Conservation (phyloP, 2,797 vertebrate genomes). For the Cheirogaleus major region DNA sequence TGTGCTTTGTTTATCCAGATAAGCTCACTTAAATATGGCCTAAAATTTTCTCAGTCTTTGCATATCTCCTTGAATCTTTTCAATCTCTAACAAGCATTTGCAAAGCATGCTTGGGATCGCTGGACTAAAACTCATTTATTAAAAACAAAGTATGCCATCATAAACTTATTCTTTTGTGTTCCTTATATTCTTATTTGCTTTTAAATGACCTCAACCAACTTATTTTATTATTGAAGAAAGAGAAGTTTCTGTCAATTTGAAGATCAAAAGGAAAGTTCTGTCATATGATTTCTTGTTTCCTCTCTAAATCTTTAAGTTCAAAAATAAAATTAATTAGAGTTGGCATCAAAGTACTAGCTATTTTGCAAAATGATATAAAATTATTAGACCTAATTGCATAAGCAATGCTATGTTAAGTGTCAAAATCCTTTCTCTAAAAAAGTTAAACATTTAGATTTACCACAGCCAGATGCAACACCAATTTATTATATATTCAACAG, state of each 20-base stretch:
- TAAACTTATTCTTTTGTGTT: neutral
- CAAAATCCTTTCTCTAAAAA: neutral
- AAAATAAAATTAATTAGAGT: conserved; percentile 31
- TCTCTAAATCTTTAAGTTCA: neutral
- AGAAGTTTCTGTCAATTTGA: neutral
- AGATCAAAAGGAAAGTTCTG: conserved; percentile 41
- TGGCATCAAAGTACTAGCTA: conserved; percentile 20
- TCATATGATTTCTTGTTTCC: neutral
- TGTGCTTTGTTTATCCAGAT: neutral
- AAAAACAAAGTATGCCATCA: neutral
- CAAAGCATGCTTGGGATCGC: neutral
- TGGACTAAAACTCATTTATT: neutral
- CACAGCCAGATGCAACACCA: neutral
- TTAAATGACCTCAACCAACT: conserved; percentile 19
- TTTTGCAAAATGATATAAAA: conserved; percentile 28
- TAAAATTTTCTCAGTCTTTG: neutral
- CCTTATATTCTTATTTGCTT: conserved; percentile 21
- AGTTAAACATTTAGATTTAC: neutral
- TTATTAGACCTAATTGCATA: neutral
- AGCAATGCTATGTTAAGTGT: conserved; percentile 8
- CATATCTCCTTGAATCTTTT: neutral
- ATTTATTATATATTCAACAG: neutral
- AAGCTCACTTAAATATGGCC: neutral
- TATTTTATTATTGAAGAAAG: conserved; percentile 25
- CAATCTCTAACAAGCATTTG: neutral